Evolutionary conservation across 53 echinoderm and acorn worm species (phyloP).

Genomic region (Holothuria scabra): DNA sequence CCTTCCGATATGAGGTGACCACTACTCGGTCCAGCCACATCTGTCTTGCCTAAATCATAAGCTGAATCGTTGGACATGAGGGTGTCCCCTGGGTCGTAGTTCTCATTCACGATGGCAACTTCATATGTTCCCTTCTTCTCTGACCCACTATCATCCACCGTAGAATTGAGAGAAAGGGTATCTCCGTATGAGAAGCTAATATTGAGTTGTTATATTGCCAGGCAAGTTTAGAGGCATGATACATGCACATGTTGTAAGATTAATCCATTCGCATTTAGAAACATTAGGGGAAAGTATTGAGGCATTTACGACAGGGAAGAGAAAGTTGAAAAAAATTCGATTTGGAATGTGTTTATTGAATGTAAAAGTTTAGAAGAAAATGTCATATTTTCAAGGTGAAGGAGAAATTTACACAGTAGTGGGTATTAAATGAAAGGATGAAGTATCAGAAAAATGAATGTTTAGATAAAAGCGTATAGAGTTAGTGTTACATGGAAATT

Average conservation of each 20-base stretch:
- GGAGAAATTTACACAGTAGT: too few relatives aligned
- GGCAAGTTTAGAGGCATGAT: background rate
- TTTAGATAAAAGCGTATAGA: background rate
- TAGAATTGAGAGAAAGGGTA: slow-evolving; percentile 82
- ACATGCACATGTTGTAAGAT: background rate
- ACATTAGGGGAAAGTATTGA: too few relatives aligned
- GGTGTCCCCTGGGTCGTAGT: slow-evolving; percentile 71
- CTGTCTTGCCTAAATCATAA: slow-evolving; percentile 66
- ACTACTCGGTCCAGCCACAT: slow-evolving; percentile 9
- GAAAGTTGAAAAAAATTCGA: too few relatives aligned
- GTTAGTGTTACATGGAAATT: background rate
- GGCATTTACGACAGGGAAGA: too few relatives aligned
- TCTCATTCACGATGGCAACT: slow-evolving; percentile 83
- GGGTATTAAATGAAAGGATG: background rate
- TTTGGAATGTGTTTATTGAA: too few relatives aligned
- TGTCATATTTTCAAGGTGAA: too few relatives aligned
- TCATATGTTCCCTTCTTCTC: slow-evolving; percentile 83
- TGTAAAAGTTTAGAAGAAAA: background rate
- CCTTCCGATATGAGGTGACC: slow-evolving; percentile 33
- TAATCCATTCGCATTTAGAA: background rate
- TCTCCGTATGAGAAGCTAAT: slow-evolving; percentile 87
- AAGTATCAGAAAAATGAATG: background rate
- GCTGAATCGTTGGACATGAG: slow-evolving; percentile 80
- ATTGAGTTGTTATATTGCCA: slow-evolving; percentile 22
- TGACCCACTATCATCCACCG: slow-evolving; percentile 74